These are phyloP conservation scores for Neocrepidodera transversa DNA, from an alignment of 2,888 invertebrate genomes.

Conservation along the genomic window DNA sequence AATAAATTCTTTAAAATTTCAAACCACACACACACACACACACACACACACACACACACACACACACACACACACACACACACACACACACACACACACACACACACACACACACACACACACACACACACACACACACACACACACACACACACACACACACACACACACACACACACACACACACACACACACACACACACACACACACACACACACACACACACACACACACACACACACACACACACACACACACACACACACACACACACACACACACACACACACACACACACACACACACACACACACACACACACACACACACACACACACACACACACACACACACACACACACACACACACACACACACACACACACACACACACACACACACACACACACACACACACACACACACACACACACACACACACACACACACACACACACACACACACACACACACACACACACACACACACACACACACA, in stretches of 20 bases:
- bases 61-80: constrained; percentile 15
- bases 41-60: constrained; percentile 15
- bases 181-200: constrained; percentile 16
- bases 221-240: constrained; percentile 16
- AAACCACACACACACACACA: no score
- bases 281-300: constrained; percentile 16
- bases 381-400: constrained; percentile 16
- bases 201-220: constrained; percentile 16
- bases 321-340: constrained; percentile 16
- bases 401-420: constrained; percentile 16
- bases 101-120: constrained; percentile 12
- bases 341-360: constrained; percentile 16
- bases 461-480: constrained; percentile 16
- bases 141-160: constrained; percentile 16
- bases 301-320: constrained; percentile 16
- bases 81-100: constrained; percentile 16
- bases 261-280: constrained; percentile 16
- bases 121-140: constrained; percentile 14
- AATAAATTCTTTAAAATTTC: no score
- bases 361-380: constrained; percentile 16
- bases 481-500: constrained; percentile 16
- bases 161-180: constrained; percentile 16
- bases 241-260: constrained; percentile 16
- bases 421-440: constrained; percentile 16
- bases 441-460: constrained; percentile 16